These are phyloP conservation scores for Drosophila lacicola DNA, from an alignment of 2,888 invertebrate genomes.

Conservation along the genomic window DNA sequence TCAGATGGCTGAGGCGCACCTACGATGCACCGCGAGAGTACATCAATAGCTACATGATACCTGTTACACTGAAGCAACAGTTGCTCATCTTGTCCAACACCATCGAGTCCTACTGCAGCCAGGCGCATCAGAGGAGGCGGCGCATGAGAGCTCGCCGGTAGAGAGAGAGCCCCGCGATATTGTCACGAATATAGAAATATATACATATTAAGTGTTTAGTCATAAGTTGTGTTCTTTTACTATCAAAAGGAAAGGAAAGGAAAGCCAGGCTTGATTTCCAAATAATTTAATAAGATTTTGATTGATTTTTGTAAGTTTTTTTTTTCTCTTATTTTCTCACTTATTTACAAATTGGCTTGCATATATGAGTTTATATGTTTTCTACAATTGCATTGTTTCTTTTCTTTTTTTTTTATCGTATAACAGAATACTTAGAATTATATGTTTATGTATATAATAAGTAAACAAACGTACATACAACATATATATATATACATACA, in stretches of 20 bases:
- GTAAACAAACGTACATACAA: constrained; percentile 50
- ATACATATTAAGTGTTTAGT: neutral
- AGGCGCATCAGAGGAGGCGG: constrained; percentile 34
- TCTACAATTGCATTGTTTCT: constrained; percentile 72
- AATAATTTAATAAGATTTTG: constrained; percentile 69
- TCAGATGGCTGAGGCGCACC: constrained; percentile 48
- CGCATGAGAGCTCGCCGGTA: constrained; percentile 20
- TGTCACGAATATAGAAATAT: neutral
- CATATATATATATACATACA: constrained; percentile 7
- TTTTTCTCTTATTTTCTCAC: constrained; percentile 40
- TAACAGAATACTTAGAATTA: constrained; percentile 72
- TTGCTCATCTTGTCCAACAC: constrained; percentile 53
- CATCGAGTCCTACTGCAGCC: constrained; percentile 59
- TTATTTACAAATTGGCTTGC: constrained; percentile 75
- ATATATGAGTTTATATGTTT: constrained; percentile 55
- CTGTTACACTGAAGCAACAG: constrained; percentile 72
- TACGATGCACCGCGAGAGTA: constrained; percentile 27
- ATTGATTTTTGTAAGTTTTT: constrained; percentile 55
- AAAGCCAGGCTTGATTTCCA: constrained; percentile 63
- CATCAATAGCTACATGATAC: constrained; percentile 56
- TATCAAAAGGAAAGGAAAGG: constrained; percentile 6
- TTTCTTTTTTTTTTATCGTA: constrained; percentile 38
- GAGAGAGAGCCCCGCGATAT: neutral
- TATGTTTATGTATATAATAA: constrained; percentile 51
- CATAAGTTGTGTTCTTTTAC: constrained; percentile 10